phyloP scores from a whole-genome alignment of 2,888 invertebrate genomes.

The Parascotia fuliginaria region DNA sequence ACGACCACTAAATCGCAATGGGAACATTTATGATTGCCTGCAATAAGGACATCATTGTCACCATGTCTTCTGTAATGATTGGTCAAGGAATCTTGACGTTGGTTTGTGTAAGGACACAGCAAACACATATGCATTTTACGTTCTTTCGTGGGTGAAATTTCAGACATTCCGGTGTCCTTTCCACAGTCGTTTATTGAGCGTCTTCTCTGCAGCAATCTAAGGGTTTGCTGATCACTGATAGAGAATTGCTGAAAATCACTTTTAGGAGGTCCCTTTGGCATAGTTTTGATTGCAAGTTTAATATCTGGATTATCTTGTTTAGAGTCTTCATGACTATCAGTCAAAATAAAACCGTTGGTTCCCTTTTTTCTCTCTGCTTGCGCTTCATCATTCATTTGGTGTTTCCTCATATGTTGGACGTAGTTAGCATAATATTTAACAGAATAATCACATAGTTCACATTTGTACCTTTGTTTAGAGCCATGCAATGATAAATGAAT shows the following conservation, averaged over 20 bases:
- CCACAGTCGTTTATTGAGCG: constrained; percentile 72
- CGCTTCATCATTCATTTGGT: constrained; percentile 89
- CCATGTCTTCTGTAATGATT: constrained; percentile 91
- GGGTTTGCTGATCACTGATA: constrained; percentile 87
- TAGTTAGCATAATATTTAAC: constrained; percentile 95
- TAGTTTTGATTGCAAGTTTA: constrained; percentile 79
- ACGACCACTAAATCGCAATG: constrained; percentile 93
- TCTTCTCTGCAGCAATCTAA: constrained; percentile 84
- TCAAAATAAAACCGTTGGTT: constrained; percentile 55
- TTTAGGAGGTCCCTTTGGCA: constrained; percentile 73
- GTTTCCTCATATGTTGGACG: constrained; percentile 92
- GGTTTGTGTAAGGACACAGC: constrained; percentile 92
- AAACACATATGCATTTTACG: constrained; percentile 89
- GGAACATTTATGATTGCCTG: constrained; percentile 89
- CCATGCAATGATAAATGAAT: constrained; percentile 93
- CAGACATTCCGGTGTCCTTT: constrained; percentile 65
- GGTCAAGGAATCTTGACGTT: constrained; percentile 89
- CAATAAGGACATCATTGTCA: constrained; percentile 84
- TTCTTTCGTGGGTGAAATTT: constrained; percentile 81
- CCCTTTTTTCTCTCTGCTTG: constrained; percentile 84
- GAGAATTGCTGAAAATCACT: constrained; percentile 85
- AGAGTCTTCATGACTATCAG: constrained; percentile 56
- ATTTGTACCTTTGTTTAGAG: constrained; percentile 92
- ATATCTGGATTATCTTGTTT: constrained; percentile 63
- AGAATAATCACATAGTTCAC: constrained; percentile 94